Percentiles rank a stretch among this genome's conserved stretches.
These are phyloP conservation scores for Orgyia antiqua DNA, from an alignment of 2,888 invertebrate species.

Conservation along the genomic window DNA sequence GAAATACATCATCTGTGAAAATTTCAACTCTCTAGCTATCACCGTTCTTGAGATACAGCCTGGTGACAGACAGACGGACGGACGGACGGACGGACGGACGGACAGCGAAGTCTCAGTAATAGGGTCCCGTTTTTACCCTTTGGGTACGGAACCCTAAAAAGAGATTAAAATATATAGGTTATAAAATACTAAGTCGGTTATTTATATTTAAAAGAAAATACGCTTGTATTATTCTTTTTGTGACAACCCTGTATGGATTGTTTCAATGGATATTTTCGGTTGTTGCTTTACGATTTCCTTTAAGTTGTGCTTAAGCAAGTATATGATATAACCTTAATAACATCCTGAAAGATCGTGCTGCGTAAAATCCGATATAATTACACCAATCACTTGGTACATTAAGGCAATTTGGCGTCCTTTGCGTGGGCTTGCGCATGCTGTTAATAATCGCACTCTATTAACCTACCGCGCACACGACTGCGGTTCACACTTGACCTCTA, in stretches of 20 bases:
- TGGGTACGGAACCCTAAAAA: too few species aligned
- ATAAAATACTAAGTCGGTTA: too few species aligned
- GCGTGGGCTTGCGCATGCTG: slow-evolving; percentile 8
- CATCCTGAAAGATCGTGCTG: slow-evolving; percentile 7
- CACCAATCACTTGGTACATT: slow-evolving; percentile 11
- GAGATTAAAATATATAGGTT: too few species aligned
- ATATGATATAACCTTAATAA: slow-evolving; percentile 1
- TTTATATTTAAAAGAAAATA: too few species aligned
- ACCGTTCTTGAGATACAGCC: too few species aligned
- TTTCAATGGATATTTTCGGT: slow-evolving; percentile 10
- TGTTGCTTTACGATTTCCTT: slow-evolving; percentile 15
- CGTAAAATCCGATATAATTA: slow-evolving; percentile 20
- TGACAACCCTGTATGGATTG: slow-evolving; percentile 14
- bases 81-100: too few species aligned
- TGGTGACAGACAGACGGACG: too few species aligned
- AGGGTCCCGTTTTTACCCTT: too few species aligned
- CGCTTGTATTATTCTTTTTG: too few species aligned
- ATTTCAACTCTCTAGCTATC: too few species aligned
- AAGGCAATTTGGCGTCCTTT: slow-evolving; percentile 18
- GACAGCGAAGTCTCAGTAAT: too few species aligned
- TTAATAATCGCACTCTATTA: slow-evolving; percentile 3
- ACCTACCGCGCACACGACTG: slow-evolving; percentile 8
- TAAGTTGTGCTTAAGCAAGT: slow-evolving; percentile 5
- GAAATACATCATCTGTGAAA: too few species aligned
- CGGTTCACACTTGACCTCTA: neutral